Evolutionary conservation across 1,140 invertebrate species (phyloP), one percentile per base, ranked within the genome.

Genomic region (Hypsibius dujardini): DNA sequence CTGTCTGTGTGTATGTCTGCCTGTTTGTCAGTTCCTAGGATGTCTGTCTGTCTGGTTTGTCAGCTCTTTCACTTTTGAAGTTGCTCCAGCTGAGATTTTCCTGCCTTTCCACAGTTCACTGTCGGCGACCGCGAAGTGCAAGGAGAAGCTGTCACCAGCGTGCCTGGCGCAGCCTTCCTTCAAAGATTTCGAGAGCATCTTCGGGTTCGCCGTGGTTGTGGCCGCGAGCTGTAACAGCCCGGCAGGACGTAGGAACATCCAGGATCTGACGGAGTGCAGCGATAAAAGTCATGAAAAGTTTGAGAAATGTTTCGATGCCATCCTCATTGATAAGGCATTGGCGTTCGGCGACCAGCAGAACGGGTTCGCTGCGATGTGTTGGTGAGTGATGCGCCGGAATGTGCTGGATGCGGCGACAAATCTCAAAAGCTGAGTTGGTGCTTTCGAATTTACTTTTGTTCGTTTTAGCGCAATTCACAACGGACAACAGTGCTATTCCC

Each of bases 261-360:
- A 14, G 42, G 62, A 67, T 42, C 42, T 67, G 42, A 67, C 62
- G 3, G 62, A 67, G 45, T 67, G 62, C 62, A 67, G 45, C 42
- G 42, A 67, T 42, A 67, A 67, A 42, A 67, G 3, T 67, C 62
- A 3, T 3, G 12, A 67, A 67, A 42, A 3, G 3, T 67, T 67
- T 67, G 62, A 67, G 42, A 14, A 12, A 12, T 67, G 62, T 67
- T 67, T 67, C 62, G 45, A 67, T 42, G 12, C 45, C 62, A 67
- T 42, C 7, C 12, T 42, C 7, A 67, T 67, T 42, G 62, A 67
- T 67, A 12, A 42, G 7, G 42, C 62, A 12, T 42, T 67, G 12
- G 7, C 7, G 7, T 42, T 67, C 12, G 62, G 7, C 3, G 62
- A 14, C 42, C 12, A 3, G 12, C 7, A 67, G 62, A 42, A 67